Percentiles rank a stretch among this genome's conserved stretches.
Evolutionary conservation across 2,888 invertebrate species (phyloP).

Genomic region (Drosophila quinaria): DNA sequence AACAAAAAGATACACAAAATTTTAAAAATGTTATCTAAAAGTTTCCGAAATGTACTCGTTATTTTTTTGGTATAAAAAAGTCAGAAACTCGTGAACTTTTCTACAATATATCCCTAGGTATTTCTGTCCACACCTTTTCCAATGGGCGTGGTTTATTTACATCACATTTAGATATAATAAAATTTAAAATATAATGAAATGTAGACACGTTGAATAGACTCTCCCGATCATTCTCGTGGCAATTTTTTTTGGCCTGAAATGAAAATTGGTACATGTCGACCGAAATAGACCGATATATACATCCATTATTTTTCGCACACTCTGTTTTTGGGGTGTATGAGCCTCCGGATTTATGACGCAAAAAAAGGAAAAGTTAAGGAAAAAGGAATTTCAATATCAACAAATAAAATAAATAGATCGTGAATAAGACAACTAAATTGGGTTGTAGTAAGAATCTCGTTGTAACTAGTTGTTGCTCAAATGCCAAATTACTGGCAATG

Average conservation of each 20-base stretch:
- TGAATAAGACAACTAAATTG: background rate
- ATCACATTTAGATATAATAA: conserved; percentile 17
- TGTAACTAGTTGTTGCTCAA: conserved; percentile 25
- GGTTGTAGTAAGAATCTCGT: conserved; percentile 5
- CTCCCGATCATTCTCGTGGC: conserved; percentile 14
- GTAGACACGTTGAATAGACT: conserved; percentile 4
- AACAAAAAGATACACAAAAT: background rate
- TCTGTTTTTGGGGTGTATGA: conserved; percentile 5
- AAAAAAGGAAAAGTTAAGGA: conserved; percentile 19
- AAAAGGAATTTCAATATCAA: conserved; percentile 13
- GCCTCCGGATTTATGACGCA: conserved; percentile 41
- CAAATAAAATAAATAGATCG: conserved; percentile 1
- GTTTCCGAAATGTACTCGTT: background rate
- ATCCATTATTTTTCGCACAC: conserved; percentile 11
- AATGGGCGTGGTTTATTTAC: conserved; percentile 67
- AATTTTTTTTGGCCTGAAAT: conserved; percentile 44
- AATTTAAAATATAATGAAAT: conserved; percentile 11
- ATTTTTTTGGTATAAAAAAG: background rate
- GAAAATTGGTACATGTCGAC: conserved; percentile 55
- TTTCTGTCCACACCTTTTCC: conserved; percentile 16
- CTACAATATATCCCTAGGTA: conserved; percentile 12
- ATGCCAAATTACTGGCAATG: conserved; percentile 51
- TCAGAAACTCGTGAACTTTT: conserved; percentile 4
- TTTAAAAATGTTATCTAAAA: background rate
- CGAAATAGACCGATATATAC: conserved; percentile 56